Evolutionary conservation across 2,888 invertebrate species (phyloP), one percentile per base, ranked within the genome.

Genomic region (Patella pellucida): DNA sequence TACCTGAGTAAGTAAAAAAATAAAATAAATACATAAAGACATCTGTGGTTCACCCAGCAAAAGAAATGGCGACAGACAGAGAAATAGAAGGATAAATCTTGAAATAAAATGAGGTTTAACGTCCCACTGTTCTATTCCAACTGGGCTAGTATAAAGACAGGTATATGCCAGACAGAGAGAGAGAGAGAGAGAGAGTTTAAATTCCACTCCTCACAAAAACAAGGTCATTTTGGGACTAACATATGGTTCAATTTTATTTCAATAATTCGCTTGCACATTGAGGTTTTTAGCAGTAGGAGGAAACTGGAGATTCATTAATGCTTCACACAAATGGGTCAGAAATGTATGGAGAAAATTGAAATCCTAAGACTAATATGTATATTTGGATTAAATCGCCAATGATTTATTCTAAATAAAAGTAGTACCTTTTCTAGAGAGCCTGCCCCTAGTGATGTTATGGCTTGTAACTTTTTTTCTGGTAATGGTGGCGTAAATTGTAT

Each of bases 351-450:
- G 31, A 31, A 31, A 31, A 31, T 16, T 31, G 70, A 19, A 52
- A 16, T 15, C n/a, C 51, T 19, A 16, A 14, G 16, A n/a, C 54
- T 4, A 14, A 23, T n/a, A n/a, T n/a, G n/a, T n/a, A n/a, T n/a
- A n/a, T n/a, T n/a, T n/a, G n/a, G n/a, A 71, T 14, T 23, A 16
- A 56, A 41, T 11, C 2, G 7, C 16, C 56, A 31, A 27, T 7
- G 27, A 31, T 19, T 15, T 16, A 5, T 14, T 16, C 51, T 23
- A 31, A 9, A 50, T 23, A 15, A 51, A 27, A 16, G 68, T 68
- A 15, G 14, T 74, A 92, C 91, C 88, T 92, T 92, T 81, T 93
- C 92, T 56, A 92, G 90, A 31, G 88, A 79, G 4, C 92, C 92
- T 71, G 90, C 88, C 0, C 92, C 92, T 7, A 92, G 84, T 15